phyloP scores from a whole-genome alignment of 2,797 vertebrate species.

The Ceyx erithaca region DNA sequence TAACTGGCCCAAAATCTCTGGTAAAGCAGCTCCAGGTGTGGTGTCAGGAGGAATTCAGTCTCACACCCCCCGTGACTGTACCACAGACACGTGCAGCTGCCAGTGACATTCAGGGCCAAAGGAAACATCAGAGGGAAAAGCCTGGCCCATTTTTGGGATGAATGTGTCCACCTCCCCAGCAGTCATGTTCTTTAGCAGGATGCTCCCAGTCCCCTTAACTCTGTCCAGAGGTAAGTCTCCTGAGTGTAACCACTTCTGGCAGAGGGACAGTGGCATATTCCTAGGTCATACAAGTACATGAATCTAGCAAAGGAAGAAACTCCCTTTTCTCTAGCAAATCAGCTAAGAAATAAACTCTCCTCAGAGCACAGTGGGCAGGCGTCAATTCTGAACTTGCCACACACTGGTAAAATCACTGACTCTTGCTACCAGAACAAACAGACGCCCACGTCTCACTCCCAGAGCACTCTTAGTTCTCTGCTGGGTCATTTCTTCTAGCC shows the following conservation, averaged over 20 bases:
- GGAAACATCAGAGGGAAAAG: neutral
- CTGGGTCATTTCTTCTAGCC: neutral
- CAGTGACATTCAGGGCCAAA: neutral
- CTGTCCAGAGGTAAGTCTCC: neutral
- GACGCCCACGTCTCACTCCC: neutral
- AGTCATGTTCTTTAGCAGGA: neutral
- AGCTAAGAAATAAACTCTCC: neutral
- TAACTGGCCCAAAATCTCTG: neutral
- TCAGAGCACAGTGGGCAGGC: neutral
- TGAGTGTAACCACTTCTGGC: neutral
- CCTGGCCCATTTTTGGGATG: neutral
- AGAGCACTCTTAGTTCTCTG: neutral
- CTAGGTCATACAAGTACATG: neutral
- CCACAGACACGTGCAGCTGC: neutral
- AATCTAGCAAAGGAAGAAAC: neutral
- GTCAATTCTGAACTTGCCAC: neutral
- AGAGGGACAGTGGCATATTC: neutral
- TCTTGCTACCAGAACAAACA: conserved; percentile 38
- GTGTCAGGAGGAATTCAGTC: neutral
- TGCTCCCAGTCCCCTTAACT: neutral
- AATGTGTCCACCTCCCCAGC: neutral
- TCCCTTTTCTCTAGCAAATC: neutral
- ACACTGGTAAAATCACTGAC: conserved; percentile 16
- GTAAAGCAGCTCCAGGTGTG: neutral
- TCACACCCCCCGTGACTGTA: neutral